Conservation (phyloP, 2,113 vertebrate species). For the Halcyon malimbica region DNA sequence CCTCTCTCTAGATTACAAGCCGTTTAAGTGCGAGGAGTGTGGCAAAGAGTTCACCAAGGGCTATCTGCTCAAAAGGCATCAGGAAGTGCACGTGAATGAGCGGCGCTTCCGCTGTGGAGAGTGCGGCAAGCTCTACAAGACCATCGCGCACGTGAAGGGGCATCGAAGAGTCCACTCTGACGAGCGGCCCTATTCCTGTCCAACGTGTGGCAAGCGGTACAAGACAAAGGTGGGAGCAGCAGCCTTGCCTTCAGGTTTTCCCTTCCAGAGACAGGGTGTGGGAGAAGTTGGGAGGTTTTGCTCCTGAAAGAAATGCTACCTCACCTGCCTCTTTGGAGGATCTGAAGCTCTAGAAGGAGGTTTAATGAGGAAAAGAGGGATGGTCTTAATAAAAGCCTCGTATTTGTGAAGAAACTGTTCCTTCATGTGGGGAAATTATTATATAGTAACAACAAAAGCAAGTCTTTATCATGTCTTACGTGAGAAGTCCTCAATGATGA, state of each 20-base stretch:
- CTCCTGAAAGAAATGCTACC: not conserved
- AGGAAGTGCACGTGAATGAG: conserved; percentile 90
- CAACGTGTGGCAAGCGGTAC: conserved; percentile 91
- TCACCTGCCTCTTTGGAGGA: not conserved
- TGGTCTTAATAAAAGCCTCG: not conserved
- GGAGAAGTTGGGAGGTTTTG: not conserved
- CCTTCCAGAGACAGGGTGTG: not conserved
- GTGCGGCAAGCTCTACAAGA: conserved; percentile 97
- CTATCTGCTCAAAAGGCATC: conserved; percentile 95
- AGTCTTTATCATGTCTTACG: accelerated
- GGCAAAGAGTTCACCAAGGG: conserved; percentile 94
- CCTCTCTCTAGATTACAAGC: conserved; percentile 84
- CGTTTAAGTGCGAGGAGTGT: conserved; percentile 88
- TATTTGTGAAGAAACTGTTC: not conserved
- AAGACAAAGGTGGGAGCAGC: conserved; percentile 89
- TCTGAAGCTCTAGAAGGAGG: not conserved
- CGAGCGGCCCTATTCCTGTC: conserved; percentile 89
- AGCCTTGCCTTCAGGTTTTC: not conserved
- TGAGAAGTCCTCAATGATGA: not conserved
- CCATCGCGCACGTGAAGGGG: conserved; percentile 93
- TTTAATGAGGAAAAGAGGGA: not conserved
- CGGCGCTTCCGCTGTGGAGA: conserved; percentile 95
- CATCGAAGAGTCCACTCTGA: conserved; percentile 95
- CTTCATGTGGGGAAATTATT: not conserved
- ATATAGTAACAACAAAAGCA: not conserved